Conservation (phyloP, 2,888 invertebrate genomes). For the Rutpela maculata region DNA sequence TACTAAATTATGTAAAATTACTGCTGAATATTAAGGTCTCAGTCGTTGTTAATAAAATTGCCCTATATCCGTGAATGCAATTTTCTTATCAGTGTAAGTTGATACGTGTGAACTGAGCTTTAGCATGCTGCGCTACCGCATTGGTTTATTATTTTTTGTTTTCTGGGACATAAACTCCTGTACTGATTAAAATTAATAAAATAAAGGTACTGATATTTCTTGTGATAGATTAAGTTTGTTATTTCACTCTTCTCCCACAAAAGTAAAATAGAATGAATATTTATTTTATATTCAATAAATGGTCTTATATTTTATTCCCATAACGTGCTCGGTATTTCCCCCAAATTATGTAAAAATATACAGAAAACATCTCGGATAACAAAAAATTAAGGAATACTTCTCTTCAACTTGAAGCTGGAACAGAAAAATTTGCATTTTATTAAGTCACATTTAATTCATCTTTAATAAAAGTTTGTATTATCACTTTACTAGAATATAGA, state of each 20-base stretch:
- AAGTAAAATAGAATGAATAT: constrained; percentile 1
- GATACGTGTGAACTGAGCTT: too few relatives aligned
- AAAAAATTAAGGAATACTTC: constrained; percentile 31
- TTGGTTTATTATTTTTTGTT: too few relatives aligned
- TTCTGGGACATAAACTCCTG: too few relatives aligned
- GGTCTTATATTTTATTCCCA: constrained; percentile 11
- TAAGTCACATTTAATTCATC: not conserved
- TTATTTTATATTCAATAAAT: constrained; percentile 20
- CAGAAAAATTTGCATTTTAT: constrained; percentile 23
- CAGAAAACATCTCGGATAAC: constrained; percentile 22
- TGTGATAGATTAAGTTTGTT: not conserved
- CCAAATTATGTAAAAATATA: constrained; percentile 34
- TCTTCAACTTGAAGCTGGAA: not conserved
- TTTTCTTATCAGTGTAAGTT: too few relatives aligned
- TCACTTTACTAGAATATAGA: not conserved
- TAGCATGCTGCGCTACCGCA: too few relatives aligned
- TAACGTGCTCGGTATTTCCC: not conserved
- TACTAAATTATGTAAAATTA: too few relatives aligned
- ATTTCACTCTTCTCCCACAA: not conserved
- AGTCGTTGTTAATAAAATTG: too few relatives aligned
- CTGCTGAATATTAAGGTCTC: too few relatives aligned
- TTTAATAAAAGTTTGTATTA: constrained; percentile 8
- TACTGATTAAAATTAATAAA: too few relatives aligned
- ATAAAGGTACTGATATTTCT: too few relatives aligned
- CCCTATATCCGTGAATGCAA: too few relatives aligned